These are phyloP conservation scores for Ommatoiulus sabulosus DNA, from an alignment of 2,888 invertebrate species.

Conservation along the genomic window DNA sequence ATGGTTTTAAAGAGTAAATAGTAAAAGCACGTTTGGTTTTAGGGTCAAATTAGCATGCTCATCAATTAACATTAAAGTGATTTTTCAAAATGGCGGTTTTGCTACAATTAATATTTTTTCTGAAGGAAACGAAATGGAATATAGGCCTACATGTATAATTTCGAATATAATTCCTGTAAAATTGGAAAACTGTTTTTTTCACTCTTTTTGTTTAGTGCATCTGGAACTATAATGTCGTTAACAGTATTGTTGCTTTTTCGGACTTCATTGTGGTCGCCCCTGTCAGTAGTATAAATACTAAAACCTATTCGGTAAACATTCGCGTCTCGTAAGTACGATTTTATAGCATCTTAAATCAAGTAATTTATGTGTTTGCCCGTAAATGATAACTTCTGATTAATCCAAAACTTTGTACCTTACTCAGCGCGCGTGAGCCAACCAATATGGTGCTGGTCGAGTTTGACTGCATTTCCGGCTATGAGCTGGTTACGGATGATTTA, in stretches of 20 bases:
- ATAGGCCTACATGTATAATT: no score
- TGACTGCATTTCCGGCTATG: constrained; percentile 12
- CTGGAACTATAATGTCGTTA: constrained; percentile 39
- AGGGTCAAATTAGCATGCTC: no score
- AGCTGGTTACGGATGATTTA: background rate
- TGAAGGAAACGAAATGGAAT: no score
- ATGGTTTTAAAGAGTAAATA: no score
- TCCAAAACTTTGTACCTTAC: background rate
- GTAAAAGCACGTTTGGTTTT: no score
- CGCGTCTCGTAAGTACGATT: background rate
- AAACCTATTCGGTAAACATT: background rate
- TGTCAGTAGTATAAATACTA: background rate
- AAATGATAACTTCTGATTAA: background rate
- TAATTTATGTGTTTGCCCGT: background rate
- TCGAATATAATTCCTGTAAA: no score
- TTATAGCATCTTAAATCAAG: background rate
- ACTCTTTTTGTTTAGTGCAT: background rate
- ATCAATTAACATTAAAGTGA: no score
- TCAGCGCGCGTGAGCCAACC: background rate
- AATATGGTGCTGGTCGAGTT: constrained; percentile 18
- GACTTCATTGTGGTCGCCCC: background rate
- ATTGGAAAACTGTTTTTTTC: no score
- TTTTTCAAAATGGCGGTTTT: no score
- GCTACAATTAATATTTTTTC: no score
- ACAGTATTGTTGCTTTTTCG: background rate